Percentiles rank a stretch among this genome's conserved stretches.
Conservation (phyloP, 1,140 invertebrate genomes). For the Doryteuthis pealeii region DNA sequence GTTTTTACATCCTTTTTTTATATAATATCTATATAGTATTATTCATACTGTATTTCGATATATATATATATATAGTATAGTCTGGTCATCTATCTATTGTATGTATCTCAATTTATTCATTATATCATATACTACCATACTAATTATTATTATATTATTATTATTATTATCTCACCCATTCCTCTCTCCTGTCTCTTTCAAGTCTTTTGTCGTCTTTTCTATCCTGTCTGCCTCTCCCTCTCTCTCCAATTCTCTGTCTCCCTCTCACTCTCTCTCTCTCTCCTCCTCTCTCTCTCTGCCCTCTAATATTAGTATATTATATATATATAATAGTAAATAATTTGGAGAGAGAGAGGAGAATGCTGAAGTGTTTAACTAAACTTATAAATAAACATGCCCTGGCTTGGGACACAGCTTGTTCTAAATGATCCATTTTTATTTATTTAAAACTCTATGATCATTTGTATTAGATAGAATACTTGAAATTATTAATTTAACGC, state of each 20-base stretch:
- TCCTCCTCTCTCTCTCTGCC: not conserved
- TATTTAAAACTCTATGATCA: no score
- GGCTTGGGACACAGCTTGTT: not conserved
- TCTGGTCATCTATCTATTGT: not conserved
- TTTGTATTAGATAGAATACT: no score
- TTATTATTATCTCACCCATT: not conserved
- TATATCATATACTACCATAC: not conserved
- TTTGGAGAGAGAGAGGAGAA: not conserved
- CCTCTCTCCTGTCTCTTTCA: not conserved
- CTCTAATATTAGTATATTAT: not conserved
- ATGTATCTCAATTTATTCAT: not conserved
- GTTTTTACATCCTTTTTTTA: no score
- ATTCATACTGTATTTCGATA: not conserved
- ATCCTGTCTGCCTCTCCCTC: not conserved
- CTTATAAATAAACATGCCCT: not conserved
- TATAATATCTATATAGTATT: not conserved
- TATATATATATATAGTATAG: not conserved
- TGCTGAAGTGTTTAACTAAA: not conserved
- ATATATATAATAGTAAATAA: not conserved
- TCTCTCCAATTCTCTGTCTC: not conserved
- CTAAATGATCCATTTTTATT: no score
- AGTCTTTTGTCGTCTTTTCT: constrained; percentile 6
- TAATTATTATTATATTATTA: no score
- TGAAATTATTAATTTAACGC: no score
- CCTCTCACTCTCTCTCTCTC: not conserved